Evolutionary conservation across 2,888 invertebrate genomes (phyloP), one percentile per base, ranked within the genome.

Genomic region (Drosophila mayaguana): DNA sequence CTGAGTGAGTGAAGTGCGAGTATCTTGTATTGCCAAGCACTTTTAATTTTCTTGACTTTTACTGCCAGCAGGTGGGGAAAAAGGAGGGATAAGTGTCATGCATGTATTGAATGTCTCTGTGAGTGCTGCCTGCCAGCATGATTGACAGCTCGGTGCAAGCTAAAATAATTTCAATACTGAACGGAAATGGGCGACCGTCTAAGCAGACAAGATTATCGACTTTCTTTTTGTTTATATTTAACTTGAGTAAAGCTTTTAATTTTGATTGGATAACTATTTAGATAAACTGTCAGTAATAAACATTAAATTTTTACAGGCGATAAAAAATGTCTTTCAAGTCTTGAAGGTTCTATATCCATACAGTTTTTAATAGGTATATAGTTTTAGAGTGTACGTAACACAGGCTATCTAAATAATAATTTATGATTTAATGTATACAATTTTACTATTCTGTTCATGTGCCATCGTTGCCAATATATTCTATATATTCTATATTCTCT

Each of bases 1-100:
- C 25, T 34, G 36, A 14, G 25, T 28, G 46, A 28, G 25, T 59
- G 32, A 46, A 45, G 62, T 63, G 36, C 43, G 14, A 48, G 50
- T 38, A 63, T 57, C 73, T 67, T 54, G 40, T 43, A 68, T 62
- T 64, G 55, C 79, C 54, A 57, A 51, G 79, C 79, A 79, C 80
- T 75, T 75, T 77, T 77, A 62, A 77, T 79, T 76, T 77, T 79
- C 75, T 79, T 77, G 75, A 75, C 75, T 75, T 68, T 61, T 50
- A 18, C 60, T 22, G n/a, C 14, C 22, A n/a, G 43, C 36, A 6
- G 43, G 20, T 1, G 12, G 0, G 20, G 6, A 9, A 6, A 2
- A 11, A 14, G 14, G 12, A 18, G 18, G 54, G 36, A 61, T 59
- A 57, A 56, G 75, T 78, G 74, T 78, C 75, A 67, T 25, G 56